phyloP scores from a whole-genome alignment of 2,888 invertebrate species.

The Venusia cambrica region DNA sequence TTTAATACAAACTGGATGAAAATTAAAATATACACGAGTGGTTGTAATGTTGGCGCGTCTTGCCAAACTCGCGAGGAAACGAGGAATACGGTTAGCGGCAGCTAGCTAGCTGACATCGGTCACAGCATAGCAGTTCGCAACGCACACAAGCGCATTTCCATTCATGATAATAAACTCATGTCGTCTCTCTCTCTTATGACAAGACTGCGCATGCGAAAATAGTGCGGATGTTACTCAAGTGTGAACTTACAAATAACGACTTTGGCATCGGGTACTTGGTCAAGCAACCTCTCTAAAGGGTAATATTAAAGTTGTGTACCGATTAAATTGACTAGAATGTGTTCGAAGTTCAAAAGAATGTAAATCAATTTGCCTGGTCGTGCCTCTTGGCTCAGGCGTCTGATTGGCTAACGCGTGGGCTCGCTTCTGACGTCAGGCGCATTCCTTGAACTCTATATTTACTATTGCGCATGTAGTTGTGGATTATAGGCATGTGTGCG shows the following conservation, averaged over 20 bases:
- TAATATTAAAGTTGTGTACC: constrained; percentile 1
- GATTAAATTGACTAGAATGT: not conserved
- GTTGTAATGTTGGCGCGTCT: constrained; percentile 56
- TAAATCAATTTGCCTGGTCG: constrained; percentile 72
- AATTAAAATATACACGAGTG: constrained; percentile 45
- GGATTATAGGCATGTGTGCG: constrained; percentile 27
- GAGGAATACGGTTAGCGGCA: constrained; percentile 52
- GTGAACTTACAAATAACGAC: constrained; percentile 3
- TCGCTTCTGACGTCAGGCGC: constrained; percentile 75
- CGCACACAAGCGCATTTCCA: constrained; percentile 62
- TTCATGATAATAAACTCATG: constrained; percentile 66
- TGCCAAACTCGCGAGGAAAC: constrained; percentile 61
- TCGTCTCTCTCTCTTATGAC: constrained; percentile 54
- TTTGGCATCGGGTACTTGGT: too few relatives aligned
- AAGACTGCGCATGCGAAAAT: constrained; percentile 34
- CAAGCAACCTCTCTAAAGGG: not conserved
- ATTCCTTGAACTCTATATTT: constrained; percentile 70
- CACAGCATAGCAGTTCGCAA: constrained; percentile 43
- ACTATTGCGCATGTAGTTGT: constrained; percentile 49
- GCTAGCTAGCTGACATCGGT: constrained; percentile 36
- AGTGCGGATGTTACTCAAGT: constrained; percentile 31
- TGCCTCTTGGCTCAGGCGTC: constrained; percentile 79
- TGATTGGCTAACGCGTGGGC: constrained; percentile 77
- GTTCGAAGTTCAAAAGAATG: constrained; percentile 11
- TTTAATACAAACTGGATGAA: constrained; percentile 31